Conservation (phyloP, 2,888 invertebrate genomes). For the Callimorpha dominula region DNA sequence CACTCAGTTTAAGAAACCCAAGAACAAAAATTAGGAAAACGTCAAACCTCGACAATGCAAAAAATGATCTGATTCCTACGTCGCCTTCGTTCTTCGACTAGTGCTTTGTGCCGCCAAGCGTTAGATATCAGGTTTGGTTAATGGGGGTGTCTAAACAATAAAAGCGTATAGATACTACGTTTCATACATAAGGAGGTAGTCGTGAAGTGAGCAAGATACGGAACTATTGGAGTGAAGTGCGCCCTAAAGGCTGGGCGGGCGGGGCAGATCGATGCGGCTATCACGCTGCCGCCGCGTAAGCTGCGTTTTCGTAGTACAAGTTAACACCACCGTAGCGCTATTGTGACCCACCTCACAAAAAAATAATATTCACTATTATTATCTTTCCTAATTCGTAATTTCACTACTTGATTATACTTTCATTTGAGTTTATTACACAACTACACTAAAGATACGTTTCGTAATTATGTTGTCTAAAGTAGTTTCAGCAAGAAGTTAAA, state of each 20-base stretch:
- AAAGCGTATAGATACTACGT: conserved; percentile 79
- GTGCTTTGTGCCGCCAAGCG: conserved; percentile 70
- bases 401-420: background rate
- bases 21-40: conserved; percentile 45
- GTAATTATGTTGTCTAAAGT: background rate
- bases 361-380: conserved; percentile 14
- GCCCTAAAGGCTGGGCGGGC: conserved; percentile 65
- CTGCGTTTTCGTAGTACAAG: conserved; percentile 61
- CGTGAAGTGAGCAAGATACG: conserved; percentile 77
- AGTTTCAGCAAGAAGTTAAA: background rate
- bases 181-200: conserved; percentile 74
- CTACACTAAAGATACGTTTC: background rate
- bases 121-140: conserved; percentile 72
- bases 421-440: background rate
- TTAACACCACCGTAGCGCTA: conserved; percentile 44
- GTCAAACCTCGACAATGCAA: conserved; percentile 51
- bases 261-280: conserved; percentile 77
- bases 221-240: conserved; percentile 73
- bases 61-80: conserved; percentile 56
- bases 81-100: conserved; percentile 59
- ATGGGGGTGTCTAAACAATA: conserved; percentile 79
- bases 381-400: too few relatives aligned
- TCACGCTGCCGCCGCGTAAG: conserved; percentile 49
- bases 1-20: conserved; percentile 56
- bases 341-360: conserved; percentile 23